Evolutionary conservation across 2,113 vertebrate species (phyloP).

Genomic region (Gorilla gorilla): DNA sequence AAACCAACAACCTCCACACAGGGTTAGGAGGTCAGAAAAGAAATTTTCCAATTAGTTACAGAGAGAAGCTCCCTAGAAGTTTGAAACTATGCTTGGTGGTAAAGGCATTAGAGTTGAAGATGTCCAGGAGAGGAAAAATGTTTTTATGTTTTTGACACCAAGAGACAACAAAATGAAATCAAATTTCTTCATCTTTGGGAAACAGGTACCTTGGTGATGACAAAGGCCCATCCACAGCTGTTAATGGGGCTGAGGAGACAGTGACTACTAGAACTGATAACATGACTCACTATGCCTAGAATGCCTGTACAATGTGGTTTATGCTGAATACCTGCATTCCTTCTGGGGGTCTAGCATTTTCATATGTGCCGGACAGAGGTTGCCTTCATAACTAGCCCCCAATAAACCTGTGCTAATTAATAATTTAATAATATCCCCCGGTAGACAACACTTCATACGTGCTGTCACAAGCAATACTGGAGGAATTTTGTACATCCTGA

Average conservation of each 20-base stretch:
- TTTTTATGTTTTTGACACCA: background rate
- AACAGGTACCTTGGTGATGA: background rate
- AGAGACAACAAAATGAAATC: background rate
- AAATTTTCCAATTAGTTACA: background rate
- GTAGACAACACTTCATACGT: background rate
- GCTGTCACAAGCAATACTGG: background rate
- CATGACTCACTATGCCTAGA: background rate
- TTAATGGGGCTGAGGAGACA: background rate
- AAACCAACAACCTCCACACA: background rate
- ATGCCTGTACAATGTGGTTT: background rate
- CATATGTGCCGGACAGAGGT: background rate
- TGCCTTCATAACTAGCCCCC: background rate
- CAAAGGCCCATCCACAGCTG: background rate
- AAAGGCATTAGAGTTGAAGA: background rate
- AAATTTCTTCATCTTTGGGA: background rate
- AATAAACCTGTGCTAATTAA: background rate
- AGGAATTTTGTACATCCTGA: background rate
- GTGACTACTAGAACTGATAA: background rate
- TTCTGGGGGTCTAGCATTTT: background rate
- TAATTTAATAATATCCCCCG: background rate
- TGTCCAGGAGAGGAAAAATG: background rate
- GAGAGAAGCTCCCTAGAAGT: background rate
- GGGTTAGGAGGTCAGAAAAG: background rate
- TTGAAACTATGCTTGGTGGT: background rate
- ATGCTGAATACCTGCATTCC: background rate